A percentile compares a stretch with the other conserved stretches of the same genome.
Evolutionary conservation across 2,113 vertebrate genomes (phyloP).

Genomic region (Seriola rivoliana): DNA sequence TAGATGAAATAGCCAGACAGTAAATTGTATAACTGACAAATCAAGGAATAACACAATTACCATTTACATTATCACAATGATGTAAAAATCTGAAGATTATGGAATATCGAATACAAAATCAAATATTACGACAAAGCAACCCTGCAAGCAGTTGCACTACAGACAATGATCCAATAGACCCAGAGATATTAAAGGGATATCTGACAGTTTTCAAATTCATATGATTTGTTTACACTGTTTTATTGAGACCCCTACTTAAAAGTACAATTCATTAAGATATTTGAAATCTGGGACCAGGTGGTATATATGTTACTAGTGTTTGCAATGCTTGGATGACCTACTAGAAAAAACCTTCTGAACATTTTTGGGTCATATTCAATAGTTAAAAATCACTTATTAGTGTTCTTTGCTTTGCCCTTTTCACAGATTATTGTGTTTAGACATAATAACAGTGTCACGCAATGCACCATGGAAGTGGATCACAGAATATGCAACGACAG

Average conservation of each 20-base stretch:
- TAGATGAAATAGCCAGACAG: not conserved
- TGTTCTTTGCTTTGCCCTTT: constrained; percentile 30
- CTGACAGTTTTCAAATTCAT: not conserved
- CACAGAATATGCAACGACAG: constrained; percentile 93
- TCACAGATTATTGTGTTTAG: constrained; percentile 65
- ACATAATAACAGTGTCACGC: constrained; percentile 83
- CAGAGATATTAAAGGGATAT: not conserved
- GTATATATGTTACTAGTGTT: not conserved
- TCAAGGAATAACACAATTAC: not conserved
- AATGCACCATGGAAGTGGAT: constrained; percentile 98
- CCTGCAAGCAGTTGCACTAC: not conserved
- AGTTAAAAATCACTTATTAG: constrained; percentile 5
- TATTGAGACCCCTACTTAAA: not conserved
- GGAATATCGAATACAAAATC: not conserved
- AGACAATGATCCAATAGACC: not conserved
- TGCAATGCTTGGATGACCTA: not conserved
- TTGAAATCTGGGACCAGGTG: not conserved
- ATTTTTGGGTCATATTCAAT: not conserved
- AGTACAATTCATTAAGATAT: not conserved
- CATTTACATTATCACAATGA: not conserved
- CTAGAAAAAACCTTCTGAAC: not conserved
- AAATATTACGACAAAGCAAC: not conserved
- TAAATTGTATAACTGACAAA: not conserved
- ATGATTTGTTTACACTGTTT: not conserved
- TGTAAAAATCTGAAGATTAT: not conserved